These are phyloP conservation scores for Scophthalmus maximus DNA, from an alignment of 2,113 vertebrate species.

Conservation along the genomic window DNA sequence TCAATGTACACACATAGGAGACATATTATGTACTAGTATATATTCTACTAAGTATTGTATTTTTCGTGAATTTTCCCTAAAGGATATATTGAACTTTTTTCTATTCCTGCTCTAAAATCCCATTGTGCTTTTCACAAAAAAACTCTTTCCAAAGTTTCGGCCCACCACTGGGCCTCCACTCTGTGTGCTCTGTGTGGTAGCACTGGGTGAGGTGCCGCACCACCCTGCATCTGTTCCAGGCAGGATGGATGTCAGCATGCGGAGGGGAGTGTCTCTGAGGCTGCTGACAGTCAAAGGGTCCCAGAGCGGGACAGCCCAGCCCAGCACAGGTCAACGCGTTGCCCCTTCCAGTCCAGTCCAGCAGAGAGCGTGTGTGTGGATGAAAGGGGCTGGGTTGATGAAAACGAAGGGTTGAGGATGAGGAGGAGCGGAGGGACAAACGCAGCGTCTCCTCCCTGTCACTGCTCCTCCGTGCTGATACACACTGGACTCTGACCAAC, in stretches of 20 bases:
- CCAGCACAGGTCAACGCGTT: slow-evolving; percentile 48
- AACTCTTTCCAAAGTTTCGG: background rate
- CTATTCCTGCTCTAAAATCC: too few relatives aligned
- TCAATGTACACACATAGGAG: too few relatives aligned
- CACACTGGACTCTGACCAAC: slow-evolving; percentile 65
- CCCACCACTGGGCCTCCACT: background rate
- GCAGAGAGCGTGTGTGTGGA: slow-evolving; percentile 33
- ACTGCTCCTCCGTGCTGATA: slow-evolving; percentile 46
- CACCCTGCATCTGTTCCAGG: slow-evolving; percentile 65
- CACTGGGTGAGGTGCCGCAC: slow-evolving; percentile 36
- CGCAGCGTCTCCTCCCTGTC: slow-evolving; percentile 9
- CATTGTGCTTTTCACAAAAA: background rate
- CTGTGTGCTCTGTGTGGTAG: background rate
- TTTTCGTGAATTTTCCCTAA: too few relatives aligned
- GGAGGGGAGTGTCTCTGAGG: slow-evolving; percentile 60
- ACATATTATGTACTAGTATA: too few relatives aligned
- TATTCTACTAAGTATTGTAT: too few relatives aligned
- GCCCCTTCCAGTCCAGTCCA: slow-evolving; percentile 34
- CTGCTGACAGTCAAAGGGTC: slow-evolving; percentile 71
- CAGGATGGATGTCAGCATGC: slow-evolving; percentile 75
- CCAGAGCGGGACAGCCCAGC: slow-evolving; percentile 49
- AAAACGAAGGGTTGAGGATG: slow-evolving; percentile 45
- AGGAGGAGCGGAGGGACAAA: background rate
- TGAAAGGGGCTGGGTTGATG: slow-evolving; percentile 27
- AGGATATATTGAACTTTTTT: too few relatives aligned